Evolutionary conservation across 2,888 invertebrate genomes (phyloP), one percentile per base, ranked within the genome.

Genomic region (Boloria selene): DNA sequence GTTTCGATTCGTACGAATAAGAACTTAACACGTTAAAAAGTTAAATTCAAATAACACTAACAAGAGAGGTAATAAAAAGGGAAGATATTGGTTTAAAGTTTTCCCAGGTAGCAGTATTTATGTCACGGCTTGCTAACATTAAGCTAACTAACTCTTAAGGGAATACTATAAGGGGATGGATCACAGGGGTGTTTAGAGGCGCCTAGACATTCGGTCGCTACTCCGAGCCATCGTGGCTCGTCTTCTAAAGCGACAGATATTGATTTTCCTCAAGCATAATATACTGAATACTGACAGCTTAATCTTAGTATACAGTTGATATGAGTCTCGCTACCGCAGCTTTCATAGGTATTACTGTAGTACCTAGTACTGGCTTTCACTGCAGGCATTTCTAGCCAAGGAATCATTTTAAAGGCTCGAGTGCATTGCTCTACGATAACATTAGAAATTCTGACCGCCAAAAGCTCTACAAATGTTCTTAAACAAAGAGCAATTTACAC

Each of bases 51-150:
- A 69, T 70, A 70, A 71, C 67, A 74, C 73, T 74, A 73, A 74
- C 75, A 72, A 75, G 75, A 81, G 76, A 74, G 76, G 78, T 79
- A 83, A 83, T 85, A 84, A 84, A 83, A 84, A 76, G 74, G 78
- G 80, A 82, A 80, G 80, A 77, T 79, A 84, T 79, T 79, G 78
- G 81, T 87, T 86, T 81, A 84, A 88, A 84, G 77, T 86, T 87
- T 81, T 74, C 72, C 74, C 81, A 84, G 85, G 84, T 86, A 84
- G 31, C 31, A 85, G 86, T 87, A 87, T 89, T 86, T 88, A 86
- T 86, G 84, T 85, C 82, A 85, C 81, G 79, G 79, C 79, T 85
- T 84, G 86, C 82, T 84, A 87, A 86, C 83, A 84, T 81, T 77
- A 79, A 79, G 74, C 83, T n/a, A n/a, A n/a, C n/a, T n/a, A n/a